phyloP scores from a whole-genome alignment of 2,113 vertebrate species.

The Oreochromis aureus region DNA sequence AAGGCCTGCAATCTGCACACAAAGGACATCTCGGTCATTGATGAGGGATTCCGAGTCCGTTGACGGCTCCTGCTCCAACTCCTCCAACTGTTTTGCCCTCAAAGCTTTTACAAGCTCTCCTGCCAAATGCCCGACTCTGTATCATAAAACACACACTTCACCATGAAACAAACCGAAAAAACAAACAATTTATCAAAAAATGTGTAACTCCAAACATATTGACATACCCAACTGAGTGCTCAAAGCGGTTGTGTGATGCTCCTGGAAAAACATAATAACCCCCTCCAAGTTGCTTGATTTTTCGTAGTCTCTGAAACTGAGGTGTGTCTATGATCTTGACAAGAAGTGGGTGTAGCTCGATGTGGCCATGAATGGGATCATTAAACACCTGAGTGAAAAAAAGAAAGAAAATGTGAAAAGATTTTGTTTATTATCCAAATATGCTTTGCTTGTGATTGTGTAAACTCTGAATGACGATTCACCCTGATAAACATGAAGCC shows the following conservation, averaged over 20 bases:
- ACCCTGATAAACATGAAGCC: too few species aligned
- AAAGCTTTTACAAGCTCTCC: constrained; percentile 73
- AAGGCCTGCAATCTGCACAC: constrained; percentile 88
- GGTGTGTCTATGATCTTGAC: background rate
- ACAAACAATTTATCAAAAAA: fast-evolving
- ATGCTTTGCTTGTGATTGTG: too few species aligned
- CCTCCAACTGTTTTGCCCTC: constrained; percentile 72
- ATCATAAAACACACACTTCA: background rate
- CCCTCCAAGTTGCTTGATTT: background rate
- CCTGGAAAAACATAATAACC: background rate
- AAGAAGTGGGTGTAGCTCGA: background rate
- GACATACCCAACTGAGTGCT: fast-evolving
- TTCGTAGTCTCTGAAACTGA: background rate
- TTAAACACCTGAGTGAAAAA: background rate
- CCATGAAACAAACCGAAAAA: background rate
- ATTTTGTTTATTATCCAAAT: too few species aligned
- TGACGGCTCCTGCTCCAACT: background rate
- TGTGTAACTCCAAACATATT: fast-evolving
- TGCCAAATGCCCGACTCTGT: constrained; percentile 82
- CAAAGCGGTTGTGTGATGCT: background rate
- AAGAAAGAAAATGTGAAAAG: fast-evolving
- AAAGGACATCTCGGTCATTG: constrained; percentile 74
- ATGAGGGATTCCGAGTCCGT: constrained; percentile 39
- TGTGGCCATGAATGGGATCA: background rate
- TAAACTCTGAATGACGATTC: too few species aligned